phyloP scores from a whole-genome alignment of 2,113 vertebrate genomes.

The Carassius gibelio region DNA sequence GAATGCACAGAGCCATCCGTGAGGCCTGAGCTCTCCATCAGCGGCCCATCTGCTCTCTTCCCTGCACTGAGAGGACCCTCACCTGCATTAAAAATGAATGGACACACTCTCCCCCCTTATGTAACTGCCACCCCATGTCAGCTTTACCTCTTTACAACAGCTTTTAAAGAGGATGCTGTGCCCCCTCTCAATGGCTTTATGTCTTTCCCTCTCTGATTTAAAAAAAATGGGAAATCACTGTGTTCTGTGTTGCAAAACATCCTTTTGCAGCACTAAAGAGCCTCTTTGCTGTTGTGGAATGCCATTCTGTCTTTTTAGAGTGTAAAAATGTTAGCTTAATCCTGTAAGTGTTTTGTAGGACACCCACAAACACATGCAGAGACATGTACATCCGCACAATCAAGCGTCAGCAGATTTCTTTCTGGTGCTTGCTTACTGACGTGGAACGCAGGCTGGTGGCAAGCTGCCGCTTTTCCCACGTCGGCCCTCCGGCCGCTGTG shows the following conservation, averaged over 20 bases:
- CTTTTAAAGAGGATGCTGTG: slow-evolving; percentile 22
- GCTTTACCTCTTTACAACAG: slow-evolving; percentile 49
- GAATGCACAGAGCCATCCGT: slow-evolving; percentile 68
- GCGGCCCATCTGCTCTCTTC: slow-evolving; percentile 58
- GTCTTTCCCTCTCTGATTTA: slow-evolving; percentile 15
- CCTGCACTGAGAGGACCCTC: slow-evolving; percentile 65
- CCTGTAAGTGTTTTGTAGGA: slow-evolving; percentile 54
- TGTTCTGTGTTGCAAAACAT: slow-evolving; percentile 25
- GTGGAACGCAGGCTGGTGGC: slow-evolving; percentile 49
- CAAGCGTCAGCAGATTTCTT: background rate
- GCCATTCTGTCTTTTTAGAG: background rate
- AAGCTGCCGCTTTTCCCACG: slow-evolving; percentile 56
- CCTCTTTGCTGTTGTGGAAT: slow-evolving; percentile 7
- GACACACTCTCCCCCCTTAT: slow-evolving; percentile 64
- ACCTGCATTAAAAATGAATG: slow-evolving; percentile 78
- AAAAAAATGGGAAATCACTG: slow-evolving; percentile 4
- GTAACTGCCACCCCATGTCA: slow-evolving; percentile 67
- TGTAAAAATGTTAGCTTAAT: background rate
- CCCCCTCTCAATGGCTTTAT: background rate
- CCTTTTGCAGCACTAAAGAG: slow-evolving; percentile 10
- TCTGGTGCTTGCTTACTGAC: background rate
- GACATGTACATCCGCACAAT: slow-evolving; percentile 10
- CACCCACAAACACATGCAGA: slow-evolving; percentile 24
- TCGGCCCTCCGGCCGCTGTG: slow-evolving; percentile 60
- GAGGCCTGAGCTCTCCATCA: slow-evolving; percentile 68